Percentiles rank a stretch among this genome's conserved stretches.
phyloP scores from a whole-genome alignment of 2,888 invertebrate species.

The Neuroscelio doddi region DNA sequence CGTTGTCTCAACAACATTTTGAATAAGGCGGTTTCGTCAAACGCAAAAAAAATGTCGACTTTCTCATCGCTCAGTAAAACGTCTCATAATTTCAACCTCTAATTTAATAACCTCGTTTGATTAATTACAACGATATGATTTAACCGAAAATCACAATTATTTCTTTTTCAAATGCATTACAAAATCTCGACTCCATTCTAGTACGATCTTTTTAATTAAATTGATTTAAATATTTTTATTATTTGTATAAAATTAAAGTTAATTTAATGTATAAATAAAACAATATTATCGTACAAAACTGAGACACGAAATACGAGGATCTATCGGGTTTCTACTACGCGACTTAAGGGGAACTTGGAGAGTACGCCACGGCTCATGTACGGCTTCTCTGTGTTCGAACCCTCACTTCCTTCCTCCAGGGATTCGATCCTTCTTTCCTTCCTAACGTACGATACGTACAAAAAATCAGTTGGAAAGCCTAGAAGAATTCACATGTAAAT shows the following conservation, averaged over 20 bases:
- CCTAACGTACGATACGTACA: conserved; percentile 1
- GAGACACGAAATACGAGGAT: neutral
- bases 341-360: conserved; percentile 1
- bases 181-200: neutral
- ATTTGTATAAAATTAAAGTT: no score
- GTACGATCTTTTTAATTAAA: no score
- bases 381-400: conserved; percentile 27
- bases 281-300: no score
- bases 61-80: neutral
- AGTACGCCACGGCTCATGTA: neutral
- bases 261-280: no score
- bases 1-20: conserved; percentile 4
- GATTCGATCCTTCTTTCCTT: conserved; percentile 29
- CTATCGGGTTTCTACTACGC: neutral
- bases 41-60: neutral
- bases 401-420: conserved; percentile 26
- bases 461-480: conserved; percentile 29
- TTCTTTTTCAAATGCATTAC: no score
- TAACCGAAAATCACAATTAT: no score
- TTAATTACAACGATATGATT: no score
- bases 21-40: conserved; percentile 3
- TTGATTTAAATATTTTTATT: no score
- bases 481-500: conserved; percentile 44
- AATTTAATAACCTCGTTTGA: neutral
- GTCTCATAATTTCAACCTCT: neutral